A percentile compares a stretch with the other conserved stretches of the same genome.
phyloP scores from a whole-genome alignment of 2,113 vertebrate species.

The Cavia porcellus region DNA sequence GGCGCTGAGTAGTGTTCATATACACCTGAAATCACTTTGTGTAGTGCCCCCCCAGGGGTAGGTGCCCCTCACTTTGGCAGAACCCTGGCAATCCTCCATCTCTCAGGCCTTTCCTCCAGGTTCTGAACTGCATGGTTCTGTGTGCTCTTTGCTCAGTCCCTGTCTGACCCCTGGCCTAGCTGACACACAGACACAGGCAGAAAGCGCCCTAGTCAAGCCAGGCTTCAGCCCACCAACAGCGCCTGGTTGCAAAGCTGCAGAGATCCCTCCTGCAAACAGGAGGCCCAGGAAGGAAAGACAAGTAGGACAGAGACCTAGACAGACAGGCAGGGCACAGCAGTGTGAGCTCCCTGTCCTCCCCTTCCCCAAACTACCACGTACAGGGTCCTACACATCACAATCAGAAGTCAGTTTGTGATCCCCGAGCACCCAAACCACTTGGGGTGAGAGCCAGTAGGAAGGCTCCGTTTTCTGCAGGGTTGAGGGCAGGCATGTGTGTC shows the following conservation, averaged over 20 bases:
- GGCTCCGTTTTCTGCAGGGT: neutral
- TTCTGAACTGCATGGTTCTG: neutral
- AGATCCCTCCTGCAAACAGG: constrained; percentile 50
- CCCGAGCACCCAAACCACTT: neutral
- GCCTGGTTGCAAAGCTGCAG: constrained; percentile 38
- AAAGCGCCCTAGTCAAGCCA: constrained; percentile 17
- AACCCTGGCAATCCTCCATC: neutral
- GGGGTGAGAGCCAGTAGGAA: neutral
- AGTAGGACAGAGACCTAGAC: constrained; percentile 72
- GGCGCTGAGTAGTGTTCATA: rapidly evolving
- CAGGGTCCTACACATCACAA: neutral
- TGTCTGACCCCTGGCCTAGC: neutral
- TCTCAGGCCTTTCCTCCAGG: neutral
- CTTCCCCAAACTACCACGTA: neutral
- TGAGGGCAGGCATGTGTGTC: neutral
- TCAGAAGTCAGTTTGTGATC: neutral
- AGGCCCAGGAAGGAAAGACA: constrained; percentile 64
- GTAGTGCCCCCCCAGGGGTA: neutral
- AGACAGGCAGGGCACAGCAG: constrained; percentile 80
- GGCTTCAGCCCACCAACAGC: neutral
- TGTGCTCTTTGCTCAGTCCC: neutral
- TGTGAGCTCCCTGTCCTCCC: constrained; percentile 46
- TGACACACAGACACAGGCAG: constrained; percentile 65
- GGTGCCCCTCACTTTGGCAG: neutral
- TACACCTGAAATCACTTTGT: neutral